Conservation (phyloP, 2,113 vertebrate species). For the Sarotherodon lohbergeri region DNA sequence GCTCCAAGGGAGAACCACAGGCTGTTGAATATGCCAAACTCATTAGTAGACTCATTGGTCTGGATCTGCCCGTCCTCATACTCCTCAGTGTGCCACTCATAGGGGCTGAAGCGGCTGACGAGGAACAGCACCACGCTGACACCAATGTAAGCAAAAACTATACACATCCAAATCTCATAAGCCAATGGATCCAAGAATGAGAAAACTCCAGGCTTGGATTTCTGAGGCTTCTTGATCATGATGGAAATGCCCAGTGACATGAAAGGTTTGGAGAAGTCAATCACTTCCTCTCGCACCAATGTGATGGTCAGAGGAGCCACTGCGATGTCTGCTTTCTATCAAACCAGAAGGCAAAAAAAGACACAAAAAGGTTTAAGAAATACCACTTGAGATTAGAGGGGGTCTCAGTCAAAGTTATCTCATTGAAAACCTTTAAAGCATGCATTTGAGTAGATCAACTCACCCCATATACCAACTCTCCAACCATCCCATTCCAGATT, state of each 20-base stretch:
- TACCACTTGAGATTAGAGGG: not conserved
- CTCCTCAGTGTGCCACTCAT: conserved; percentile 99
- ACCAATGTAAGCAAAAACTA: conserved; percentile 98
- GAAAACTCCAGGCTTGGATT: conserved; percentile 98
- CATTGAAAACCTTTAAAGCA: not conserved
- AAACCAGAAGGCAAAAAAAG: not conserved
- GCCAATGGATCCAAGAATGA: conserved; percentile 98
- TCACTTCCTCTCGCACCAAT: conserved; percentile 97
- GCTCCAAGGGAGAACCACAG: conserved; percentile 96
- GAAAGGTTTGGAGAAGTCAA: conserved; percentile 99
- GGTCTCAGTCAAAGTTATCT: not conserved
- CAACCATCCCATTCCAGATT: conserved; percentile 99
- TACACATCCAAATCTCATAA: conserved; percentile 99
- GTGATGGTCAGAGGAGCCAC: conserved; percentile 97
- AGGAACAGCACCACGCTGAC: conserved; percentile 99
- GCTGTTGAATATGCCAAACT: conserved; percentile 99
- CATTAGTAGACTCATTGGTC: conserved; percentile 98
- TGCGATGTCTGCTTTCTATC: conserved; percentile 97
- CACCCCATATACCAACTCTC: conserved; percentile 98
- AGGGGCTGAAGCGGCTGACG: conserved; percentile 98
- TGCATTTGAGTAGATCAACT: conserved; percentile 49
- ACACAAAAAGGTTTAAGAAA: not conserved
- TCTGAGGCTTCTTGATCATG: conserved; percentile 99
- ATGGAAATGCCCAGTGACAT: conserved; percentile 99
- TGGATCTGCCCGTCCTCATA: conserved; percentile 98